These are phyloP conservation scores for Holothuria glaberrima DNA, from an alignment of 35 echinoderm and acorn worm species.

Conservation along the genomic window DNA sequence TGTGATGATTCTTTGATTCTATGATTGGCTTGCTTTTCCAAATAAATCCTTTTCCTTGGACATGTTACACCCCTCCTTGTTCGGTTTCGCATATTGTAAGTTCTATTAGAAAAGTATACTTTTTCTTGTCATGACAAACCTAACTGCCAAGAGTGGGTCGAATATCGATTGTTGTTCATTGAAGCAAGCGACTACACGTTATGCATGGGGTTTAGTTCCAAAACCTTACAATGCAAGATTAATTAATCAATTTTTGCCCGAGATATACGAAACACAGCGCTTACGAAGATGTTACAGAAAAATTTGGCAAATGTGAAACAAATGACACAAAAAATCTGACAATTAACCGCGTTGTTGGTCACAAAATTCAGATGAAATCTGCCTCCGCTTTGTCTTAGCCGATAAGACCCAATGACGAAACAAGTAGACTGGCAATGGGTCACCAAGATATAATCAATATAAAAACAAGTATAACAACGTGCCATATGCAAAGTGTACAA, in stretches of 20 bases:
- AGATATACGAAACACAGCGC: slow-evolving; percentile 17
- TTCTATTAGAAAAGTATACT: no score
- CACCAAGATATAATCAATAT: no score
- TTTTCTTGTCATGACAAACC: no score
- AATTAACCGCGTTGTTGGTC: slow-evolving; percentile 47
- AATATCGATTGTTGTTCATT: neutral
- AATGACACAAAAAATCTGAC: slow-evolving; percentile 37
- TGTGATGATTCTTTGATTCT: no score
- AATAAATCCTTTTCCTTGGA: no score
- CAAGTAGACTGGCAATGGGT: no score
- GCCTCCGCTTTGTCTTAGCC: slow-evolving; percentile 16
- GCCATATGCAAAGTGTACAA: no score
- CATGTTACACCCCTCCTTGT: no score
- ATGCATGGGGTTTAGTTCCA: slow-evolving; percentile 16
- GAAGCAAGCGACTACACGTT: slow-evolving; percentile 1
- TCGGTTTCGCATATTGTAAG: no score
- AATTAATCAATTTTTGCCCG: slow-evolving; percentile 48
- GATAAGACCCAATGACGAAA: neutral
- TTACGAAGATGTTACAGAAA: slow-evolving; percentile 22
- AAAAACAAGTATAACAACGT: no score
- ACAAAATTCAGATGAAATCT: slow-evolving; percentile 21
- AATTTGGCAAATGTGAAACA: slow-evolving; percentile 43
- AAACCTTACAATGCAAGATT: slow-evolving; percentile 22
- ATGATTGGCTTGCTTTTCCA: no score
- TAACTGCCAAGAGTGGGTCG: neutral